Conservation (phyloP, 2,797 vertebrate species). For the Spizella passerina region DNA sequence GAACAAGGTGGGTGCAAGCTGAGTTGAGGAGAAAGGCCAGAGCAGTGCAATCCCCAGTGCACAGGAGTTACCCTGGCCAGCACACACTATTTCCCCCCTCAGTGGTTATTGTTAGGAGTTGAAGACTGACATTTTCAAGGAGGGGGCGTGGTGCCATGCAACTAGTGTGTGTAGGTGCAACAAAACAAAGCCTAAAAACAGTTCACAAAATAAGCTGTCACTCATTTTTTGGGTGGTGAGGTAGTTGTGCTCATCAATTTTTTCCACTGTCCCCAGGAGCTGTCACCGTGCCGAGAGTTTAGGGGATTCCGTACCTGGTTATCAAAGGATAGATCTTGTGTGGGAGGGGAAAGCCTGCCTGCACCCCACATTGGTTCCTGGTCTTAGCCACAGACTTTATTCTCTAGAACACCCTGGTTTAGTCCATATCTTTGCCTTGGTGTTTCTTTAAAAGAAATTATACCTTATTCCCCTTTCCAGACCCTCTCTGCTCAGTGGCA, state of each 20-base stretch:
- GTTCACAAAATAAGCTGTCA: not conserved
- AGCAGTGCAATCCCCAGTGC: not conserved
- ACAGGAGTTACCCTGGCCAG: not conserved
- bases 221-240: not conserved
- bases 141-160: not conserved
- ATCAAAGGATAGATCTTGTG: constrained; percentile 37
- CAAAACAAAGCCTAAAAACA: not conserved
- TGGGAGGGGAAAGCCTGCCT: constrained; percentile 60
- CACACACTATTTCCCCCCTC: not conserved
- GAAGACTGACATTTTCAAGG: constrained; percentile 36
- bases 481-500: not conserved
- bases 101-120: not conserved
- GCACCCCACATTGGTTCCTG: not conserved
- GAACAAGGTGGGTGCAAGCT: not conserved
- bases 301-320: constrained; percentile 47
- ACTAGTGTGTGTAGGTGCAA: not conserved
- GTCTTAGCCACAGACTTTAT: not conserved
- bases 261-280: constrained; percentile 33
- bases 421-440: not conserved
- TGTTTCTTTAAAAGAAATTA: not conserved
- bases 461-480: not conserved
- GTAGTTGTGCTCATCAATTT: not conserved
- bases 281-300: not conserved
- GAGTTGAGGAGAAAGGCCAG: not conserved
- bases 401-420: not conserved